These are phyloP conservation scores for Enteromius treurensis DNA, from an alignment of 2,797 vertebrate genomes.

Conservation along the genomic window DNA sequence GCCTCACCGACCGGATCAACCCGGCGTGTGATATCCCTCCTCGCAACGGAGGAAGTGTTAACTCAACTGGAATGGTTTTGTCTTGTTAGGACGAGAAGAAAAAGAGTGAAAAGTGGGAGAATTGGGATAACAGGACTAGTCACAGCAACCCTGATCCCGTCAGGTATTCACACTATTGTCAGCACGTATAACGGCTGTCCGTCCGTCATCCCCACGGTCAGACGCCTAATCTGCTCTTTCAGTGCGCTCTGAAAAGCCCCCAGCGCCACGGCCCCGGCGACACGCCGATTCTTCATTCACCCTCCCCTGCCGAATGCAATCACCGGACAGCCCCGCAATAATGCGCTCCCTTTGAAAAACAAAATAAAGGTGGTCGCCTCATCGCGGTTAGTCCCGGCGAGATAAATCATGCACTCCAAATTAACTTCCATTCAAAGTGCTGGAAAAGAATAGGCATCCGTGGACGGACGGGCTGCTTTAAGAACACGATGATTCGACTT, in stretches of 20 bases:
- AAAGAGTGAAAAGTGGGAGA: conserved; percentile 51
- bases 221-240: conserved; percentile 88
- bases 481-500: conserved; percentile 78
- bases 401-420: conserved; percentile 89
- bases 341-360: conserved; percentile 82
- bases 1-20: conserved; percentile 37
- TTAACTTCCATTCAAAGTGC: conserved; percentile 88
- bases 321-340: conserved; percentile 85
- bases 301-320: conserved; percentile 84
- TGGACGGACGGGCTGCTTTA: conserved; percentile 74
- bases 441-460: conserved; percentile 78
- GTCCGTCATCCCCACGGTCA: conserved; percentile 77
- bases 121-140: conserved; percentile 59
- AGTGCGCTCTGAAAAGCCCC: conserved; percentile 82
- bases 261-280: conserved; percentile 80
- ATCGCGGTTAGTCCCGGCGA: conserved; percentile 81
- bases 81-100: conserved; percentile 46
- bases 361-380: conserved; percentile 83
- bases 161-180: conserved; percentile 85
- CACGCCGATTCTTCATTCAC: conserved; percentile 85
- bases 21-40: conserved; percentile 45
- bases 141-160: conserved; percentile 77
- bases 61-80: conserved; percentile 57
- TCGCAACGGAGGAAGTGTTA: conserved; percentile 55
- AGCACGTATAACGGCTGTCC: conserved; percentile 79